Conservation (phyloP, 2,113 vertebrate species). For the Prietella phreatophila region DNA sequence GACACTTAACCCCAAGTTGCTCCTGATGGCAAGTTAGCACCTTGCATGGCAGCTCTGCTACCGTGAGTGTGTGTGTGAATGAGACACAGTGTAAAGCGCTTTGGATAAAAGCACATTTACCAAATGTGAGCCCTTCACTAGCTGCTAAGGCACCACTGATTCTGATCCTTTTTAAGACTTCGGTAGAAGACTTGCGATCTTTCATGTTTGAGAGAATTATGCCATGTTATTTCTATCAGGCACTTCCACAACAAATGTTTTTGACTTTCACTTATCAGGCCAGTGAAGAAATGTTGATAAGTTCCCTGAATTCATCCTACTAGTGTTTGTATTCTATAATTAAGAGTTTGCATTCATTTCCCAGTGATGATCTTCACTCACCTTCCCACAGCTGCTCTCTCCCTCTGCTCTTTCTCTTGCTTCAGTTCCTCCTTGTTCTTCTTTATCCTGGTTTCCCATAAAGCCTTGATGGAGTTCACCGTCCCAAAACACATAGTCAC, state of each 20-base stretch:
- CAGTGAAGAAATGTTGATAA: neutral
- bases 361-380: constrained; percentile 44
- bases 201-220: too few species aligned
- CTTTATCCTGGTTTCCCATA: constrained; percentile 89
- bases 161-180: neutral
- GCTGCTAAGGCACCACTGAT: neutral
- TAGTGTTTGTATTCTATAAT: neutral
- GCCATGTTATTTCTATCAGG: neutral
- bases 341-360: neutral
- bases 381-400: constrained; percentile 64
- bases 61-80: too few species aligned
- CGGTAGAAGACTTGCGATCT: neutral
- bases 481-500: constrained; percentile 71
- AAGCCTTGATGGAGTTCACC: constrained; percentile 80
- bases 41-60: too few species aligned
- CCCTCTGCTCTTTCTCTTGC: constrained; percentile 69
- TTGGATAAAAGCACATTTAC: too few species aligned
- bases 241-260: neutral
- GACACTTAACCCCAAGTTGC: too few species aligned
- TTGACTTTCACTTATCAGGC: neutral
- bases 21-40: too few species aligned
- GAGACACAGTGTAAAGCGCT: too few species aligned
- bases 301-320: neutral
- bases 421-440: constrained; percentile 76
- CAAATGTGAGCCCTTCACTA: too few species aligned